These are phyloP conservation scores for Silurus aristotelis DNA, from an alignment of 2,797 vertebrate species.

Conservation along the genomic window DNA sequence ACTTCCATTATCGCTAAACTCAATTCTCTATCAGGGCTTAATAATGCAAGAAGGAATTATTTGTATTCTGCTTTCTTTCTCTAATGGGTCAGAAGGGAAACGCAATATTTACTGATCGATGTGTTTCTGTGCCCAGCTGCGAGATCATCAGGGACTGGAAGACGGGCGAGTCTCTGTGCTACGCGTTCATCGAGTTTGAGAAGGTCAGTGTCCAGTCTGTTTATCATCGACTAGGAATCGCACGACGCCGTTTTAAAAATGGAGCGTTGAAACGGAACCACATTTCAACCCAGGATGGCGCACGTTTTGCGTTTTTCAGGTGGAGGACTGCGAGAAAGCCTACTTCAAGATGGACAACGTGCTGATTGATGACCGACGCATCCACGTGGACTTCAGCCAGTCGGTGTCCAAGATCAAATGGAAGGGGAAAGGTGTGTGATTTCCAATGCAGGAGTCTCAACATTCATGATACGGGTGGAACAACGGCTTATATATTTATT, in stretches of 20 bases:
- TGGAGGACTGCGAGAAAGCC: constrained; percentile 97
- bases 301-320: constrained; percentile 67
- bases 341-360: constrained; percentile 99
- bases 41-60: too few species aligned
- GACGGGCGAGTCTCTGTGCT: constrained; percentile 93
- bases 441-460: too few species aligned
- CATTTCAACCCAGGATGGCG: neutral
- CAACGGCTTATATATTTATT: too few species aligned
- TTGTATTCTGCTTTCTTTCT: too few species aligned
- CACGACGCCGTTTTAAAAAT: too few species aligned
- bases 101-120: too few species aligned
- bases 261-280: too few species aligned
- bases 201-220: constrained; percentile 78
- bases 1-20: neutral
- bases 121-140: constrained; percentile 74
- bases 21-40: too few species aligned
- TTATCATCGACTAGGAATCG: too few species aligned
- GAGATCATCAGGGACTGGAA: constrained; percentile 98
- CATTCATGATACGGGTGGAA: too few species aligned
- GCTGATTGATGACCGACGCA: constrained; percentile 93
- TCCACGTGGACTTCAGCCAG: constrained; percentile 98
- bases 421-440: constrained; percentile 89
- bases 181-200: constrained; percentile 98
- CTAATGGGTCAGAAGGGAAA: too few species aligned
- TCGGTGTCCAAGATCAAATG: constrained; percentile 95